Evolutionary conservation across 2,797 vertebrate species (phyloP), one percentile per base, ranked within the genome.

Genomic region (Microhierax caerulescens): DNA sequence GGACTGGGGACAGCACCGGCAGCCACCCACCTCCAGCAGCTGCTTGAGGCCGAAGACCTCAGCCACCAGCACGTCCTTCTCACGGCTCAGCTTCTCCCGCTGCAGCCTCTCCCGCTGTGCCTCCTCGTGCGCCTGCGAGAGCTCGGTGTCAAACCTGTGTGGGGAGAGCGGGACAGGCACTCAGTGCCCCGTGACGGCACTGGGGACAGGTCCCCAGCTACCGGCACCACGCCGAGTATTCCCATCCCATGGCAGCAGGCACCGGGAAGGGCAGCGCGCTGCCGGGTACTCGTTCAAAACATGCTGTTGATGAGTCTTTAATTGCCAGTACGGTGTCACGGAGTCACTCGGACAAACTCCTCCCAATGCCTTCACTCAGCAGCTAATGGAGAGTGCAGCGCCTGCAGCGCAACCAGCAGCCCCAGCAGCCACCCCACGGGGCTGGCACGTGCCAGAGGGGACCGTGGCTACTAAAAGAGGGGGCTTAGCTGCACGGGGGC

Each of bases 11-110:
- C 4, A 20, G 27, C 53, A 63, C 11, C 0, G 0, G 13, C 9
- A 6, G 6, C 13, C 10, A 23, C 95, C 56, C 83, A 99, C 99
- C 99, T 99, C 99, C 65, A 99, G 98, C 82, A 99, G 99, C 97
- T 99, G 99, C 70, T 98, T 98, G 64, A 99, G 96, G 97, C 99
- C 98, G 37, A 99, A 99, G 53, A 98, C 98, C 77, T 99, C 99
- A 0, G 99, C 98, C 1, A 98, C 98, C 92, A 99, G 98, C 95
- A 98, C 97, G 75, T 99, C 99, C 94, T 99, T 99, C 97, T 99
- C 99, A 2, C 99, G 97, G 79, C 98, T 98, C 90, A 99, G 97
- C 93, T 99, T 99, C 97, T 99, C 99, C 74, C 98, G 98, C 89
- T 98, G 98, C 79, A 97, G 98, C 97, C 98, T 98, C 97, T 99